phyloP scores from a whole-genome alignment of 2,113 vertebrate genomes.

The Brienomyrus brachyistius region DNA sequence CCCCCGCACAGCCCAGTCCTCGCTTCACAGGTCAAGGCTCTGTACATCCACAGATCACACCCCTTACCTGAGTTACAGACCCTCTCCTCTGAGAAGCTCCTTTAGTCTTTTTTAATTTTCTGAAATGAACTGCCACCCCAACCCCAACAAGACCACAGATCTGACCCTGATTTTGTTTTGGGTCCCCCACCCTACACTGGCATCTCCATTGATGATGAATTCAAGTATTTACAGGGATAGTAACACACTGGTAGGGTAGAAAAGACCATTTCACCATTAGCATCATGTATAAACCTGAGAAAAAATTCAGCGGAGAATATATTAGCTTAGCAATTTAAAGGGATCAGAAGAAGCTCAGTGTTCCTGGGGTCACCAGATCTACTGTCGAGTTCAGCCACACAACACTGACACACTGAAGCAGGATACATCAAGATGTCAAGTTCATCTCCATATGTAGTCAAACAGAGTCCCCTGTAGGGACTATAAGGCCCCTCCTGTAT shows the following conservation, averaged over 20 bases:
- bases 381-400: too few species aligned
- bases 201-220: neutral
- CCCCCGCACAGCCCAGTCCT: neutral
- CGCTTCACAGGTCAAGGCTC: neutral
- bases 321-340: neutral
- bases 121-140: neutral
- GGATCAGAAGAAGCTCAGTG: neutral
- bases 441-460: neutral
- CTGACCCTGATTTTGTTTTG: neutral
- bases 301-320: neutral
- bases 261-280: neutral
- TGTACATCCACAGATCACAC: neutral
- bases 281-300: neutral
- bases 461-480: neutral
- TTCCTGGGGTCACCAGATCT: neutral
- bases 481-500: neutral
- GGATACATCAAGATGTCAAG: neutral
- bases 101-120: neutral
- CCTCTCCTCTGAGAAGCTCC: neutral
- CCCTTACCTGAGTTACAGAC: neutral
- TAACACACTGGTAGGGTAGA: neutral
- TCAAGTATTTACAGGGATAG: neutral
- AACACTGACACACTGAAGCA: neutral
- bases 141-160: neutral
- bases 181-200: neutral